Evolutionary conservation across 1,140 invertebrate species (phyloP).

Genomic region (Zaprionus taronus): DNA sequence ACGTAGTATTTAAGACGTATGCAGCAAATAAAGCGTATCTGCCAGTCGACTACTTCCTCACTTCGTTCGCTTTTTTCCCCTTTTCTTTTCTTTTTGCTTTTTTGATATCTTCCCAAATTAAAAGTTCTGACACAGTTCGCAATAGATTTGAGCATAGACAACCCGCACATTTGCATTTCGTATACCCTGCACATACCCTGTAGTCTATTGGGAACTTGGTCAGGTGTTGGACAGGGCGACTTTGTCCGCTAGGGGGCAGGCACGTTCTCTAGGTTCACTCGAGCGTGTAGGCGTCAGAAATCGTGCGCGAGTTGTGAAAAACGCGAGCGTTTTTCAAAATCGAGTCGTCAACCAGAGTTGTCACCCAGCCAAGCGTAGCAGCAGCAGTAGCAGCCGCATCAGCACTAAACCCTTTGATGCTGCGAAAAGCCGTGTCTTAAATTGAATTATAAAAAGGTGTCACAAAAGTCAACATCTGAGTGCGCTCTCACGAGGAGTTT

Average conservation of each 20-base stretch:
- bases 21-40: not conserved
- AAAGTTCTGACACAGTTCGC: conserved; percentile 52
- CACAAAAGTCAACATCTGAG: conserved; percentile 56
- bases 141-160: conserved; percentile 17
- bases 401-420: conserved; percentile 66
- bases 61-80: not conserved
- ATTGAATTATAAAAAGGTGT: conserved; percentile 78
- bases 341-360: conserved; percentile 16
- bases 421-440: conserved; percentile 54
- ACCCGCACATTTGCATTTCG: not conserved
- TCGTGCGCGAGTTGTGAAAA: conserved; percentile 56
- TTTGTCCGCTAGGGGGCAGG: not conserved
- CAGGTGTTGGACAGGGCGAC: not conserved
- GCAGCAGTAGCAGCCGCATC: conserved; percentile 37
- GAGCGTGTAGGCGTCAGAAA: conserved; percentile 68
- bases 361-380: conserved; percentile 18
- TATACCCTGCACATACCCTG: not conserved
- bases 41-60: not conserved
- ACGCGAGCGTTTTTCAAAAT: conserved; percentile 36
- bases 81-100: not conserved
- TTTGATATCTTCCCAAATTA: conserved; percentile 61
- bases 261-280: conserved; percentile 55
- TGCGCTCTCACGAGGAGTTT: conserved; percentile 8
- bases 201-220: conserved; percentile 6
- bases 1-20: too few relatives aligned